Conservation (phyloP, 1,140 invertebrate species). For the Matsumurasca onukii region DNA sequence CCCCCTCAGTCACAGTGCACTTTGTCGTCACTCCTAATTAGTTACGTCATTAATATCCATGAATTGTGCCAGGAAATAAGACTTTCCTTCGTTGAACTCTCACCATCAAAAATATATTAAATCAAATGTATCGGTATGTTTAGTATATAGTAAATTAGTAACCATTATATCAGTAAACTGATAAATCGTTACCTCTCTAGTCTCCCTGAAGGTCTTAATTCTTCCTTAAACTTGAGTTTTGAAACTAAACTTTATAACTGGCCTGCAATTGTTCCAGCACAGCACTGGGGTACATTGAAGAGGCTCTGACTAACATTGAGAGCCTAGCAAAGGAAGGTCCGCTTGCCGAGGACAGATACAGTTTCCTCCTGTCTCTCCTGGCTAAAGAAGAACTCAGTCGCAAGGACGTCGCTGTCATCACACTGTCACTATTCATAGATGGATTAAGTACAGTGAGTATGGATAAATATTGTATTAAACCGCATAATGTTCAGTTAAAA, state of each 20-base stretch:
- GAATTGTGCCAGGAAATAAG: too few relatives aligned
- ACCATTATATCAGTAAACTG: neutral
- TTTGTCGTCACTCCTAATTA: too few relatives aligned
- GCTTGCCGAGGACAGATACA: constrained; percentile 47
- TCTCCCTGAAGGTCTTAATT: too few relatives aligned
- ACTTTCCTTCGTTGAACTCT: too few relatives aligned
- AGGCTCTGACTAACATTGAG: constrained; percentile 38
- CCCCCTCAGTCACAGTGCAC: too few relatives aligned
- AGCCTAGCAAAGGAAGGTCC: constrained; percentile 41
- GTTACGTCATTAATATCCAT: too few relatives aligned
- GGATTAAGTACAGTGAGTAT: constrained; percentile 53
- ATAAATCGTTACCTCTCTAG: too few relatives aligned
- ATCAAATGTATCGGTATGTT: neutral
- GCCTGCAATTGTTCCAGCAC: constrained; percentile 38
- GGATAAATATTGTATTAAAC: too few relatives aligned
- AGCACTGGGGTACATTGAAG: constrained; percentile 40
- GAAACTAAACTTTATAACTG: too few relatives aligned
- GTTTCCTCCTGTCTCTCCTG: constrained; percentile 53
- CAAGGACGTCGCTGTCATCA: constrained; percentile 53
- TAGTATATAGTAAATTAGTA: neutral
- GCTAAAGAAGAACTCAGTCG: constrained; percentile 48
- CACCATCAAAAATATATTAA: neutral
- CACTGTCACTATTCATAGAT: constrained; percentile 55
- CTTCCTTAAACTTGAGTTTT: too few relatives aligned
- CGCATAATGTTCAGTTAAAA: too few relatives aligned